Evolutionary conservation across 1,140 invertebrate species (phyloP), one percentile per base, ranked within the genome.

Genomic region (Cotesia typhae): DNA sequence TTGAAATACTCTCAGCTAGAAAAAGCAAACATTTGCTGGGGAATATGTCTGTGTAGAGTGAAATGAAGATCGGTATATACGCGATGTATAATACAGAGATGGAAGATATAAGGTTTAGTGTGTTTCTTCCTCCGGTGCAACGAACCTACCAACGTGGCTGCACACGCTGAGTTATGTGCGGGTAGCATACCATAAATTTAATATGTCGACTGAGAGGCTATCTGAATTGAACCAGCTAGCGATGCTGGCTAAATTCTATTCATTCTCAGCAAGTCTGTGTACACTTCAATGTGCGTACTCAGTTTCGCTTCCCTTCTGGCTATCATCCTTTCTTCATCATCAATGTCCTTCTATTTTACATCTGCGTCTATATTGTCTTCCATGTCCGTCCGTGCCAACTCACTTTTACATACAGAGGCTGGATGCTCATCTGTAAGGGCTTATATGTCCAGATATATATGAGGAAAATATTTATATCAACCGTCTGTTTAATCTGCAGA

Each of bases 181-280:
- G 73, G 67, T 61, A 76, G 71, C 78, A 76, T 78, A 78, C 77
- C 77, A 77, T 79, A 79, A 79, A 78, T 80, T 80, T 78, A 78
- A 80, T 78, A 78, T 77, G 77, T 72, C 78, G 76, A 70, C 78
- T 78, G 76, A 75, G 78, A 75, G 74, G 77, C 75, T 77, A 78
- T 78, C 77, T 78, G 78, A 82, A 82, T 81, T 80, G 80, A 81
- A 83, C 79, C 75, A 76, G 72, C 69, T 47, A 69, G 68, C 77
- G 77, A 80, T 76, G 78, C 74, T 47, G 52, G 67, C 60, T 76
- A 78, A 81, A 81, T 80, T 80, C 79, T 79, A 78, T 80, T 81
- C 79, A 78, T 77, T 77, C 74, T 55, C 59, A n/a, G 68, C 76
- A 72, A 78, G 78, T 75, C 72, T 73, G 65, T 71, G 53, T 71